Percentiles rank a stretch among this genome's conserved stretches.
phyloP scores from a whole-genome alignment of 2,113 vertebrate genomes.

The Pelodiscus sinensis region DNA sequence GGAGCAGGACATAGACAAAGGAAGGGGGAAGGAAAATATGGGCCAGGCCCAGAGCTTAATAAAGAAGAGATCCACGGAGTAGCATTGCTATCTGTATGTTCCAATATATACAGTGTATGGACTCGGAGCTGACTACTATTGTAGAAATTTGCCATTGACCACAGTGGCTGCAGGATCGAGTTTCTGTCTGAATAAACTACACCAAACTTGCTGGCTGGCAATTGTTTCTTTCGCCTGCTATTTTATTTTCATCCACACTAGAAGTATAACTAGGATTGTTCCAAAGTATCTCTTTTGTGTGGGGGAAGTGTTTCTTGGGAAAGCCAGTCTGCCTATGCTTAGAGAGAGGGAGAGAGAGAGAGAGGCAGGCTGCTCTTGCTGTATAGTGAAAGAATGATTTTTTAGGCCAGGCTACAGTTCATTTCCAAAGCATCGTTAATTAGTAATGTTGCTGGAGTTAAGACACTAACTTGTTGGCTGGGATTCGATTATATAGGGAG shows the following conservation, averaged over 20 bases:
- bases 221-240: not conserved
- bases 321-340: not conserved
- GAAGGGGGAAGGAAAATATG: slow-evolving; percentile 61
- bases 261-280: not conserved
- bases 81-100: not conserved
- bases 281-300: not conserved
- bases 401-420: not conserved
- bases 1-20: slow-evolving; percentile 69
- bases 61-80: slow-evolving; percentile 11
- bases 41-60: slow-evolving; percentile 58
- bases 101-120: slow-evolving; percentile 1
- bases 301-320: not conserved
- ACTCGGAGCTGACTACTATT: slow-evolving; percentile 54
- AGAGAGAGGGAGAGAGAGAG: not conserved
- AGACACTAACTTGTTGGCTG: slow-evolving; percentile 41
- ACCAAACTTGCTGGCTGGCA: slow-evolving; percentile 52
- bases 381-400: not conserved
- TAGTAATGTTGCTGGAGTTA: slow-evolving; percentile 28
- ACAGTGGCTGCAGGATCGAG: slow-evolving; percentile 10
- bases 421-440: slow-evolving; percentile 48
- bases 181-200: slow-evolving; percentile 38
- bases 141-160: slow-evolving; percentile 13
- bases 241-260: not conserved
- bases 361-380: not conserved
- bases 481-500: slow-evolving; percentile 2